A percentile compares a stretch with the other conserved stretches of the same genome.
These are phyloP conservation scores for Amphilophus citrinellus DNA, from an alignment of 2,113 vertebrate species.

Conservation along the genomic window DNA sequence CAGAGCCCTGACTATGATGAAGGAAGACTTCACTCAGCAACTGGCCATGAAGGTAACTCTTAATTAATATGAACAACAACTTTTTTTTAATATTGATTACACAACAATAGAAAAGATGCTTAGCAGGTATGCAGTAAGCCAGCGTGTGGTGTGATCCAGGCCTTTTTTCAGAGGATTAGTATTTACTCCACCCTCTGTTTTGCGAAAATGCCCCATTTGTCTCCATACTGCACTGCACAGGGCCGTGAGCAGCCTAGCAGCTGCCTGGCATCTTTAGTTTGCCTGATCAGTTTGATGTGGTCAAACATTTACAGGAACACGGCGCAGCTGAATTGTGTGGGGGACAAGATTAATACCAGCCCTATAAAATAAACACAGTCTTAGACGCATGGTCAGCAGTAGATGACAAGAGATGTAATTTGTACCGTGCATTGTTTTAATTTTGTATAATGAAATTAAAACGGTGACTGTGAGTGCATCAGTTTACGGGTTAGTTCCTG, in stretches of 20 bases:
- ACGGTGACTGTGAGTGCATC: conserved; percentile 18
- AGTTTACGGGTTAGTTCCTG: conserved; percentile 23
- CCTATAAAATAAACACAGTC: not conserved
- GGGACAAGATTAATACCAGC: not conserved
- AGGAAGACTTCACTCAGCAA: conserved; percentile 81
- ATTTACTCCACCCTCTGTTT: not conserved
- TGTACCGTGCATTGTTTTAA: conserved; percentile 22
- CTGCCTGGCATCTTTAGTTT: not conserved
- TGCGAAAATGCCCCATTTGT: not conserved
- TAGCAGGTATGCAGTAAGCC: not conserved
- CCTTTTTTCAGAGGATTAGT: not conserved
- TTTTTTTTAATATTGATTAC: not conserved
- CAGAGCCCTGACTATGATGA: conserved; percentile 82
- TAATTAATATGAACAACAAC: not conserved
- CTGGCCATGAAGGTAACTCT: conserved; percentile 82
- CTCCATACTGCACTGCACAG: not conserved
- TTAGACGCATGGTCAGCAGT: not conserved
- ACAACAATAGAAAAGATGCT: not conserved
- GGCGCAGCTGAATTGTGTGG: not conserved
- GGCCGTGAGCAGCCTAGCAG: not conserved
- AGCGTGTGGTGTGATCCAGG: not conserved
- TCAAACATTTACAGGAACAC: not conserved
- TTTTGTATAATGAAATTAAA: conserved; percentile 18
- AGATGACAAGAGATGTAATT: not conserved
- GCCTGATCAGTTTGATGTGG: not conserved